Conservation (phyloP, 2,888 invertebrate species). For the Hirtodrosophila trivittata region DNA sequence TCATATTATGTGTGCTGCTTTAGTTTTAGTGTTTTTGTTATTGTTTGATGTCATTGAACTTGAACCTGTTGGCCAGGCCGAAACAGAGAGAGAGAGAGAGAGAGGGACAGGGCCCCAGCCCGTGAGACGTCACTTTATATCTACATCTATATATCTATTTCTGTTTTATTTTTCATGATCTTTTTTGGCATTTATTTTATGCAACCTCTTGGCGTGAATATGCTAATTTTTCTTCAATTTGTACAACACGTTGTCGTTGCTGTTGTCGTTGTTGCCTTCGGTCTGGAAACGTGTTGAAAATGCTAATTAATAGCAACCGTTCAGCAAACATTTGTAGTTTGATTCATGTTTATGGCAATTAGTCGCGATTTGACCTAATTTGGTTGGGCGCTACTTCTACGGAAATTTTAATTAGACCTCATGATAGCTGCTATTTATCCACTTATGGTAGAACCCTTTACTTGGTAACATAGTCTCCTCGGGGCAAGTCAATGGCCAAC, state of each 20-base stretch:
- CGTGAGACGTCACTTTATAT: slow-evolving; percentile 31
- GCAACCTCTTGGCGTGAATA: slow-evolving; percentile 74
- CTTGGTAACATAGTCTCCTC: too few relatives aligned
- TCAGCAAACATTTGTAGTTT: slow-evolving; percentile 48
- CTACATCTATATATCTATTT: slow-evolving; percentile 20
- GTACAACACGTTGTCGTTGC: slow-evolving; percentile 52
- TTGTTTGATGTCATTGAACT: slow-evolving; percentile 76
- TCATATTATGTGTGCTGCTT: slow-evolving; percentile 56
- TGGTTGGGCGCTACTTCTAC: slow-evolving; percentile 6
- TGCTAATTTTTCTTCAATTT: slow-evolving; percentile 61
- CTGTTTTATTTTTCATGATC: slow-evolving; percentile 14
- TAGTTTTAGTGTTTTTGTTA: slow-evolving; percentile 44
- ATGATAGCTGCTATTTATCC: slow-evolving; percentile 21
- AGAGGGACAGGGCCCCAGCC: slow-evolving; percentile 3
- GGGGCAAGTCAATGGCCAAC: slow-evolving; percentile 26
- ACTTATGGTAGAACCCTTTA: slow-evolving; percentile 15
- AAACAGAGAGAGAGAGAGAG: too few relatives aligned
- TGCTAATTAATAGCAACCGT: slow-evolving; percentile 62
- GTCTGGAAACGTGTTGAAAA: slow-evolving; percentile 71
- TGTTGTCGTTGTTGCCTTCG: slow-evolving; percentile 15
- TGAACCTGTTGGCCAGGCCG: slow-evolving; percentile 64
- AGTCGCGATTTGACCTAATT: slow-evolving; percentile 69
- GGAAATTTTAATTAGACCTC: slow-evolving; percentile 48
- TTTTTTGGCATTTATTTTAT: slow-evolving; percentile 61
- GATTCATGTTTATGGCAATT: slow-evolving; percentile 71